Conservation (phyloP, 2,113 vertebrate species). For the Otocyon megalotis region DNA sequence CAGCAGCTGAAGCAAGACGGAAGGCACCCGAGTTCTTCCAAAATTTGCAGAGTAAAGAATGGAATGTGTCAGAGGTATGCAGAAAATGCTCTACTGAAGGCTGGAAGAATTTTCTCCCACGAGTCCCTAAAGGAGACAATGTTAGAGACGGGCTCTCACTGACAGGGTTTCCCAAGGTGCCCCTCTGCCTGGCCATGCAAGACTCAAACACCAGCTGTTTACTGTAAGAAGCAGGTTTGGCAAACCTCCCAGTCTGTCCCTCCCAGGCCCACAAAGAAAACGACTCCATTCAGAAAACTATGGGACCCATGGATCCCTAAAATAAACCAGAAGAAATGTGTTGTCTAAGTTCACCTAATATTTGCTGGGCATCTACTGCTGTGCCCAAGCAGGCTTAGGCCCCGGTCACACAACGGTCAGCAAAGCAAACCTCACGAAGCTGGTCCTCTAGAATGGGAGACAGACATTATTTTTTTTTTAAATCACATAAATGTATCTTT, state of each 20-base stretch:
- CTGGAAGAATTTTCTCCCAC: not conserved
- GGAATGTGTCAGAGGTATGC: not conserved
- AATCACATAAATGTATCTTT: not conserved
- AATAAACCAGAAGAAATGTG: not conserved
- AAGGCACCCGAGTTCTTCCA: not conserved
- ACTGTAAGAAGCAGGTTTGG: not conserved
- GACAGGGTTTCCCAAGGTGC: not conserved
- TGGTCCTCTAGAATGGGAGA: not conserved
- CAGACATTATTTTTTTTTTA: not conserved
- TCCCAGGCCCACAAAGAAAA: not conserved
- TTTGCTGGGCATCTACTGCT: too few species aligned
- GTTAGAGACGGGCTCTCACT: not conserved
- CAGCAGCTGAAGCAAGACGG: not conserved
- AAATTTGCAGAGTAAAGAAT: not conserved
- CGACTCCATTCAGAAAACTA: not conserved
- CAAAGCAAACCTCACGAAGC: not conserved
- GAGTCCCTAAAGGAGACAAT: not conserved
- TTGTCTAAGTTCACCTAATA: not conserved
- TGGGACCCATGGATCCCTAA: not conserved
- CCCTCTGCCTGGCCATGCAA: not conserved
- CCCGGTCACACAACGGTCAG: not conserved
- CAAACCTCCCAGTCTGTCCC: not conserved
- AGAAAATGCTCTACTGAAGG: not conserved
- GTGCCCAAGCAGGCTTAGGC: too few species aligned
- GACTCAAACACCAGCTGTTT: not conserved